Conservation (phyloP, 2,797 vertebrate species). For the Tenualosa thibaudeaui region DNA sequence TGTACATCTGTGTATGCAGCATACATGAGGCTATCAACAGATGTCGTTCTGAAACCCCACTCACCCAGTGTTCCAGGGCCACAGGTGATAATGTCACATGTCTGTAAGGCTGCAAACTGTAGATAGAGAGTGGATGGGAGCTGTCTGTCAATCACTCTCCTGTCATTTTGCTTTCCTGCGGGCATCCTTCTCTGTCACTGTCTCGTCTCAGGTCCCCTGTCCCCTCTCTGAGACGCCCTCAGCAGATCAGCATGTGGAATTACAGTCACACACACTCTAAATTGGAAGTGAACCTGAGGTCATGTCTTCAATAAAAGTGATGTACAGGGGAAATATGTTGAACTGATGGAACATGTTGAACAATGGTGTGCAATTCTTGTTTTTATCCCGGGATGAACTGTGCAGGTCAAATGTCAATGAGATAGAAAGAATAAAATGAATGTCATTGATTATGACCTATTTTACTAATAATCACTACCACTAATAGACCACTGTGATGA, state of each 20-base stretch:
- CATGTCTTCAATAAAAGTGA: neutral
- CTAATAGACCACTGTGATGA: too few relatives aligned
- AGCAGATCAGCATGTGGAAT: neutral
- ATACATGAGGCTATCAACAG: neutral
- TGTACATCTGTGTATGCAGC: neutral
- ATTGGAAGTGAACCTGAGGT: neutral
- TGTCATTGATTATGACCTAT: neutral
- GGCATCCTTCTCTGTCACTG: conserved; percentile 30
- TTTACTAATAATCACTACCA: neutral
- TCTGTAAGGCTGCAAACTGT: neutral
- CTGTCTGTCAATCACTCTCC: conserved; percentile 29
- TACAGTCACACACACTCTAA: conserved; percentile 2
- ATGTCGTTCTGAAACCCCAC: neutral
- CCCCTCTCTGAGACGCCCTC: neutral
- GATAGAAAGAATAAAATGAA: neutral
- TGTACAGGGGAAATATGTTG: neutral
- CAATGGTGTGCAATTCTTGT: neutral
- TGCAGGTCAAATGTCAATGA: neutral
- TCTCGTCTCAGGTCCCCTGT: neutral
- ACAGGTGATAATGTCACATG: conserved; percentile 26
- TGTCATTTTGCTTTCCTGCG: conserved; percentile 25
- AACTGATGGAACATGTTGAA: neutral
- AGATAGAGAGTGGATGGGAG: conserved; percentile 22
- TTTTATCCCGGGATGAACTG: neutral
- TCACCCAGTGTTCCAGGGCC: neutral